These are phyloP conservation scores for Mythimna impura DNA, from an alignment of 2,888 invertebrate species.

Conservation along the genomic window DNA sequence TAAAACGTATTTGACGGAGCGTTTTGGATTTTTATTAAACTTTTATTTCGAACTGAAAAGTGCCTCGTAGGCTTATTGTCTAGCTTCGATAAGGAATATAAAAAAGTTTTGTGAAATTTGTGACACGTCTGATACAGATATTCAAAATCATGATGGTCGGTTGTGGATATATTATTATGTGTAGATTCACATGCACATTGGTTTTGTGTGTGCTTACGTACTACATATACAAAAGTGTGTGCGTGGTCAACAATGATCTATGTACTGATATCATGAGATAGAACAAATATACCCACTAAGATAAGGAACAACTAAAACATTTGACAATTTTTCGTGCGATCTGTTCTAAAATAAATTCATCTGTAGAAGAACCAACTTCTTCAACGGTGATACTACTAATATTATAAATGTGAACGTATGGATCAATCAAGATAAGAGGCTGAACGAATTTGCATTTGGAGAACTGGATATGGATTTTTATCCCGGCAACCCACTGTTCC, in stretches of 20 bases:
- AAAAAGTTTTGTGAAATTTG: not conserved
- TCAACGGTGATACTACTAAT: not conserved
- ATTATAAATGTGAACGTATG: not conserved
- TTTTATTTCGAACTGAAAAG: not conserved
- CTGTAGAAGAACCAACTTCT: not conserved
- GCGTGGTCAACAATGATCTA: too few relatives aligned
- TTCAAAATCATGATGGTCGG: too few relatives aligned
- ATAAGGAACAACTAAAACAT: not conserved
- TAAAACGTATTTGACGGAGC: conserved; percentile 9
- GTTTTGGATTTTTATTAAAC: conserved; percentile 14
- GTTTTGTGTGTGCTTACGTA: too few relatives aligned
- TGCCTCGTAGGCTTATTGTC: not conserved
- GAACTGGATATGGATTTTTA: not conserved
- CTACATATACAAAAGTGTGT: too few relatives aligned
- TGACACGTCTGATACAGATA: not conserved
- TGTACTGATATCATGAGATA: too few relatives aligned
- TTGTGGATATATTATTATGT: too few relatives aligned
- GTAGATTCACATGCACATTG: too few relatives aligned
- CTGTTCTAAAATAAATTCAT: not conserved
- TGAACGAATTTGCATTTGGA: too few relatives aligned
- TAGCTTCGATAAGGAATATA: not conserved
- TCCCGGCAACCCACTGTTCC: not conserved
- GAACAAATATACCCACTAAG: too few relatives aligned
- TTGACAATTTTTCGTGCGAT: not conserved
- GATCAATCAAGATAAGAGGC: too few relatives aligned